Evolutionary conservation across 2,797 vertebrate genomes (phyloP).

Genomic region (Furcifer pardalis): DNA sequence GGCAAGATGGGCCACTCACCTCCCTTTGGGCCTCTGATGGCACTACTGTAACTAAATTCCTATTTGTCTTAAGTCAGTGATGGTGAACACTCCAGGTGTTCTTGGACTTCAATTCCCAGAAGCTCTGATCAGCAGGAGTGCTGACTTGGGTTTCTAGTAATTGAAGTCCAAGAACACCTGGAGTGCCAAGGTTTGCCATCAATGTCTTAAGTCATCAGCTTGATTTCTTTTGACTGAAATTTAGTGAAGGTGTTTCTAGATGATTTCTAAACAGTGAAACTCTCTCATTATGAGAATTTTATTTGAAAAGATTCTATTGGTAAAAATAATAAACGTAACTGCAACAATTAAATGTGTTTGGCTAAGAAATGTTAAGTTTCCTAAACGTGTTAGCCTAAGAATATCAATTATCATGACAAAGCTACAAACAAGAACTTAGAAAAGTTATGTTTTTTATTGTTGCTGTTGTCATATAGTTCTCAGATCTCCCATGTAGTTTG

Average conservation of each 20-base stretch:
- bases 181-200: too few relatives aligned
- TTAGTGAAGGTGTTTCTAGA: not conserved
- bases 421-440: not conserved
- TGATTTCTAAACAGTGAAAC: not conserved
- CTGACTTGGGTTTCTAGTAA: too few relatives aligned
- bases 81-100: too few relatives aligned
- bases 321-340: not conserved
- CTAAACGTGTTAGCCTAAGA: not conserved
- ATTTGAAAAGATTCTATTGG: not conserved
- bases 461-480: not conserved
- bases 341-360: not conserved
- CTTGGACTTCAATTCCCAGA: too few relatives aligned
- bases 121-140: too few relatives aligned
- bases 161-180: too few relatives aligned
- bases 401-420: not conserved
- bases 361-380: not conserved
- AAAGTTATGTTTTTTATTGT: too few relatives aligned
- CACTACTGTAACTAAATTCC: too few relatives aligned
- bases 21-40: too few relatives aligned
- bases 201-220: not conserved
- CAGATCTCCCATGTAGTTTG: not conserved
- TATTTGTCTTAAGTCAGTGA: too few relatives aligned
- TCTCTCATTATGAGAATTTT: not conserved
- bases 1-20: too few relatives aligned
- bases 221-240: not conserved